Percentiles rank a stretch among this genome's conserved stretches.
phyloP scores from a whole-genome alignment of 1,140 invertebrate genomes.

The Cotesia glomerata region DNA sequence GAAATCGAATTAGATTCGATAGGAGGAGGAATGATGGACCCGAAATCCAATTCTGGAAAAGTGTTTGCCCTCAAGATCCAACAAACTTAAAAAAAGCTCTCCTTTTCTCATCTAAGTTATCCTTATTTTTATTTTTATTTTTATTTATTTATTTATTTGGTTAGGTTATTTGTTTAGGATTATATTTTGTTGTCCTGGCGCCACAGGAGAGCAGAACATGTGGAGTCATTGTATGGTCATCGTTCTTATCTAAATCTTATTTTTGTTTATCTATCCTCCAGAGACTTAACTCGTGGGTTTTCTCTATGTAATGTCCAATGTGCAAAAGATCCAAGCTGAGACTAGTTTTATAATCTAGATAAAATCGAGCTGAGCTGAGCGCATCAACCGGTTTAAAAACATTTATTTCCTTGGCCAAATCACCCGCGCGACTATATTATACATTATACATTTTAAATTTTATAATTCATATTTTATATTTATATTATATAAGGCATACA shows the following conservation, averaged over 20 bases:
- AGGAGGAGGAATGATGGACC: not conserved
- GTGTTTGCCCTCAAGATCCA: not conserved
- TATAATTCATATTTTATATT: not conserved
- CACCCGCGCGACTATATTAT: not conserved
- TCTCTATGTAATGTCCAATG: not conserved
- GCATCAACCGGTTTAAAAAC: too few species aligned
- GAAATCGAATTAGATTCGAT: constrained; percentile 11
- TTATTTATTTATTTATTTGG: not conserved
- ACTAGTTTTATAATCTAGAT: not conserved
- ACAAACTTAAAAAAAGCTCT: not conserved
- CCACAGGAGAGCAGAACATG: not conserved
- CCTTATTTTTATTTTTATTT: not conserved
- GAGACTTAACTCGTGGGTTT: too few species aligned
- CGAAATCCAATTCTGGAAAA: constrained; percentile 3
- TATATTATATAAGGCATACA: not conserved
- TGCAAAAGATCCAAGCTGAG: not conserved
- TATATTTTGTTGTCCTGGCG: not conserved
- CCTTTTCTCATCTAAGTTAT: not conserved
- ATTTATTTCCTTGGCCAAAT: not conserved
- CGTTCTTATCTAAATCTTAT: not conserved
- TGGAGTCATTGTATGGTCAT: not conserved
- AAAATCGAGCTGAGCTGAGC: too few species aligned
- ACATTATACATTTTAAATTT: too few species aligned
- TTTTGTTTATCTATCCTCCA: not conserved
- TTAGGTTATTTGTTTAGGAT: not conserved